phyloP scores from a whole-genome alignment of 92 coral and sea anemone species.

The Porites cylindrica region DNA sequence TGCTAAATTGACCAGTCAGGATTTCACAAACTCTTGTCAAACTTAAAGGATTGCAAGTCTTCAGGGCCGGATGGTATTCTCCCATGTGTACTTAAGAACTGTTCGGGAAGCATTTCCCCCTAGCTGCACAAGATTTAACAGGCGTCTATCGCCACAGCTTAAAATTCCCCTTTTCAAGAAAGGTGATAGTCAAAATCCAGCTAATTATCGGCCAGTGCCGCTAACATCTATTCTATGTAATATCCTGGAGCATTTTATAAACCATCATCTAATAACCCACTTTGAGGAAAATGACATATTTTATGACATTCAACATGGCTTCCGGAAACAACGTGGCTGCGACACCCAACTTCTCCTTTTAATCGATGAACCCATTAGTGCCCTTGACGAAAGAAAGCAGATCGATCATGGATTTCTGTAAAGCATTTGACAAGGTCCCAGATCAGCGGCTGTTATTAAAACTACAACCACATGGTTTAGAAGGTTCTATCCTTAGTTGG shows the following conservation, averaged over 20 bases:
- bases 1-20: no score
- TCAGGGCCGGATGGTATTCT: background rate
- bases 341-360: background rate
- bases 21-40: no score
- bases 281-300: background rate
- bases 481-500: background rate
- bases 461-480: background rate
- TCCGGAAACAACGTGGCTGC: background rate
- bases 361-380: no score
- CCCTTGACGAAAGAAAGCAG: no score
- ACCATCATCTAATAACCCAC: conserved; percentile 9
- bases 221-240: conserved; percentile 24
- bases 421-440: conserved; percentile 14
- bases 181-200: conserved; percentile 10
- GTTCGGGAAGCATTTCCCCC: background rate
- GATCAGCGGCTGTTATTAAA: background rate
- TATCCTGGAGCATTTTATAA: conserved; percentile 21
- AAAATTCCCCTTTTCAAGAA: background rate
- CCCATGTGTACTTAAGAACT: background rate
- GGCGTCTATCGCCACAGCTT: background rate
- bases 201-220: conserved; percentile 22
- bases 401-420: background rate
- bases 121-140: background rate
- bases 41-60: background rate
- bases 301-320: background rate